Evolutionary conservation across 2,888 invertebrate genomes (phyloP).

Genomic region (Atherix ibis): DNA sequence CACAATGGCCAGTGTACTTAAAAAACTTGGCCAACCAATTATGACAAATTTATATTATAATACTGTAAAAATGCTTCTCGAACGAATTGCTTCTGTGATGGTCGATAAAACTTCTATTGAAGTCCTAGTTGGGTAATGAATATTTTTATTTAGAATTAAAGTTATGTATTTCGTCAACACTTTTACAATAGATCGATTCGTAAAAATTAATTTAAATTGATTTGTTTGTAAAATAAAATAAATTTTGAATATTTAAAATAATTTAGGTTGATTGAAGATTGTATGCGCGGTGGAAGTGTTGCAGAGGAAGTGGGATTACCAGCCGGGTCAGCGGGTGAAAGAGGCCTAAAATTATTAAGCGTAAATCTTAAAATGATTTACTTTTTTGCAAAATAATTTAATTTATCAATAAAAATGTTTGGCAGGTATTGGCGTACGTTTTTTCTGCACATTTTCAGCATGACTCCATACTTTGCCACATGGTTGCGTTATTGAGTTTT

Average conservation of each 20-base stretch:
- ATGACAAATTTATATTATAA: slow-evolving; percentile 94
- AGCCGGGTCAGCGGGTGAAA: slow-evolving; percentile 67
- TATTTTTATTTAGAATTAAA: too few species aligned
- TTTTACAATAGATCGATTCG: too few species aligned
- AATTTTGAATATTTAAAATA: too few species aligned
- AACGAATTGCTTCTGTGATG: slow-evolving; percentile 91
- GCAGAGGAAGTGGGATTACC: slow-evolving; percentile 65
- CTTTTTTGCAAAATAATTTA: not conserved
- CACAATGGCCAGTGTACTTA: slow-evolving; percentile 64
- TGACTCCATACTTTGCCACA: slow-evolving; percentile 61
- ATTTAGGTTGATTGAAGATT: slow-evolving; percentile 42
- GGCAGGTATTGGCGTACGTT: slow-evolving; percentile 57
- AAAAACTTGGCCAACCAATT: slow-evolving; percentile 84
- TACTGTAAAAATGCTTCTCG: slow-evolving; percentile 87
- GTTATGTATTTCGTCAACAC: too few species aligned
- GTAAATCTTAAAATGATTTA: slow-evolving; percentile 28
- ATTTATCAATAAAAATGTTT: not conserved
- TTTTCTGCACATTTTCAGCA: slow-evolving; percentile 88
- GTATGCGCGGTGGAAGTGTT: slow-evolving; percentile 52
- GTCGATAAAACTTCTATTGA: slow-evolving; percentile 80
- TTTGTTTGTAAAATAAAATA: too few species aligned
- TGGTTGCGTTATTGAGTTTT: slow-evolving; percentile 47
- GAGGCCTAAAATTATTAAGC: slow-evolving; percentile 74
- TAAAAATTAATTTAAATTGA: too few species aligned
- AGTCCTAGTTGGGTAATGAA: slow-evolving; percentile 42